Evolutionary conservation across 2,797 vertebrate genomes (phyloP).

Genomic region (Pempheris klunzingeri): DNA sequence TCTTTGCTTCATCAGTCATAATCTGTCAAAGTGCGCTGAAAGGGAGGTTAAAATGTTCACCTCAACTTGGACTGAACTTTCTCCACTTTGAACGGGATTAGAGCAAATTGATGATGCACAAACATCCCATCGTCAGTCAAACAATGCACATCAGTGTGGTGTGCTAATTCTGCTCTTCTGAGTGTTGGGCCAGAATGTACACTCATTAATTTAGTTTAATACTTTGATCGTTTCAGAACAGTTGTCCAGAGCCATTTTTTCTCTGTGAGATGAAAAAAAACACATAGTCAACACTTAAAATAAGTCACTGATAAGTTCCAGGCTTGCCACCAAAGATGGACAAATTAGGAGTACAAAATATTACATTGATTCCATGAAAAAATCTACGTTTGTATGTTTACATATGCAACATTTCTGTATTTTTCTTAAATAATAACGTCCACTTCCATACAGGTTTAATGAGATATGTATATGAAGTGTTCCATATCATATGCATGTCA

Average conservation of each 20-base stretch:
- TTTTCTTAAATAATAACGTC: neutral
- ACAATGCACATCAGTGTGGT: neutral
- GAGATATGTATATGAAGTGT: neutral
- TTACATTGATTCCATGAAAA: too few relatives aligned
- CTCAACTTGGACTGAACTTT: slow-evolving; percentile 27
- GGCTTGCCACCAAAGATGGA: too few relatives aligned
- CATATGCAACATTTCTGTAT: neutral
- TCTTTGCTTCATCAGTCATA: slow-evolving; percentile 65
- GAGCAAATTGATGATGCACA: neutral
- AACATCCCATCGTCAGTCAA: slow-evolving; percentile 27
- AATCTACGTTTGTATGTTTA: neutral
- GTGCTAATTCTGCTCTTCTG: neutral
- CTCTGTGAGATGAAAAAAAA: slow-evolving; percentile 10
- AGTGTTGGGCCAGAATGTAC: slow-evolving; percentile 14
- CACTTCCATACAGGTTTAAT: neutral
- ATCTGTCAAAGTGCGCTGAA: slow-evolving; percentile 51
- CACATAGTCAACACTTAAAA: slow-evolving; percentile 30
- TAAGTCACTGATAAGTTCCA: slow-evolving; percentile 33
- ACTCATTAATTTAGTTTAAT: slow-evolving; percentile 14
- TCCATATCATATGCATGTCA: neutral
- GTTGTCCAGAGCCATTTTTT: slow-evolving; percentile 13
- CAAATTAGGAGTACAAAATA: neutral
- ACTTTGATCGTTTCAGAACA: slow-evolving; percentile 16
- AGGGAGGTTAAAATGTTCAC: slow-evolving; percentile 39
- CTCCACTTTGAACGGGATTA: neutral